These are phyloP conservation scores for Eupithecia centaureata DNA, from an alignment of 2,888 invertebrate genomes.

Conservation along the genomic window DNA sequence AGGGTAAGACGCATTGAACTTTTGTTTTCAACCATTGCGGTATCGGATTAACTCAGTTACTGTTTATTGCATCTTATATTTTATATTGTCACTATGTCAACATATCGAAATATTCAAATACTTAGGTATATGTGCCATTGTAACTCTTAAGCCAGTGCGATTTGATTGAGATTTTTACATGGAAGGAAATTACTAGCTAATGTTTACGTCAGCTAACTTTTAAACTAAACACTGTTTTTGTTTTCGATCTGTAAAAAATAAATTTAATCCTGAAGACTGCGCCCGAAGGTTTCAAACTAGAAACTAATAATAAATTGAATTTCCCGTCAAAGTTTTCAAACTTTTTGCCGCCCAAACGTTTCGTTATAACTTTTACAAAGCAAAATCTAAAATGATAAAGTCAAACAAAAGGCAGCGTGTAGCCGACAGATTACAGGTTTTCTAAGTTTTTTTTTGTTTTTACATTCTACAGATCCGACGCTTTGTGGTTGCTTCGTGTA, in stretches of 20 bases:
- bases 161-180: too few relatives aligned
- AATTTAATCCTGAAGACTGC: not conserved
- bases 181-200: too few relatives aligned
- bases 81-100: too few relatives aligned
- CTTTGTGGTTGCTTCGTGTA: conserved; percentile 63
- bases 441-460: conserved; percentile 59
- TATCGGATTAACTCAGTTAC: too few relatives aligned
- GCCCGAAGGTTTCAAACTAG: not conserved
- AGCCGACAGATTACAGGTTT: conserved; percentile 61
- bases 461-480: conserved; percentile 70
- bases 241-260: not conserved
- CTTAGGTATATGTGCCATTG: too few relatives aligned
- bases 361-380: conserved; percentile 33
- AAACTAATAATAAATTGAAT: not conserved
- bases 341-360: conserved; percentile 4
- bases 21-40: too few relatives aligned
- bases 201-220: too few relatives aligned
- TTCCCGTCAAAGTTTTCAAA: not conserved
- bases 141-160: too few relatives aligned
- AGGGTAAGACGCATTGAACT: too few relatives aligned
- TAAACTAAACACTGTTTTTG: too few relatives aligned
- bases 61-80: too few relatives aligned
- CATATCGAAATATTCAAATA: too few relatives aligned
- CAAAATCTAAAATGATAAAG: conserved; percentile 44
- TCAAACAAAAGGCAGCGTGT: conserved; percentile 52